A percentile compares a stretch with the other conserved stretches of the same genome.
phyloP scores from a whole-genome alignment of 1,140 invertebrate species.

The Trinorchestia longiramus region DNA sequence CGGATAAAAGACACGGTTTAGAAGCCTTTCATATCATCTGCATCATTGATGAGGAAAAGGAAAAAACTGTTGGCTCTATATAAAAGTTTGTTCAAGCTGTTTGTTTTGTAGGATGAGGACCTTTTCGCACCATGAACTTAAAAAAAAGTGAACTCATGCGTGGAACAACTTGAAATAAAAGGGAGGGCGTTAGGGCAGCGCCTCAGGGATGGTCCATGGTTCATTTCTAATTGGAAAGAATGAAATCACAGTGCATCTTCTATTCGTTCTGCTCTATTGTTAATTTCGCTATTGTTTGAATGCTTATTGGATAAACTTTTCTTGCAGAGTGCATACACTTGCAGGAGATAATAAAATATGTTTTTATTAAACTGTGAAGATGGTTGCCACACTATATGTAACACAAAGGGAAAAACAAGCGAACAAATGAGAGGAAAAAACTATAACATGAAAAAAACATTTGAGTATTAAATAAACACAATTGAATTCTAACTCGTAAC shows the following conservation, averaged over 20 bases:
- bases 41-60: conserved; percentile 3
- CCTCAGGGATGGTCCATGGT: background rate
- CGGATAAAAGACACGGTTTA: conserved; percentile 39
- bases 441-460: no score
- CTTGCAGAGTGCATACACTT: background rate
- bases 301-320: background rate
- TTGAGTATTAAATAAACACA: no score
- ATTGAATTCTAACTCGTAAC: no score
- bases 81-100: conserved; percentile 33
- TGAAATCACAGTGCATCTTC: background rate
- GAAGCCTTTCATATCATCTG: background rate
- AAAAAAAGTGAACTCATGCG: background rate
- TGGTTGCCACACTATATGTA: no score
- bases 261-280: background rate
- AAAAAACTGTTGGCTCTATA: background rate
- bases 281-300: background rate
- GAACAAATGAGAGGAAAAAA: no score
- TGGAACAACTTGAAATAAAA: background rate
- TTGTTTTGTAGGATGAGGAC: conserved; percentile 32
- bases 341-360: background rate
- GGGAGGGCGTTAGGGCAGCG: background rate
- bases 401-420: no score
- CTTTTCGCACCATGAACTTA: background rate
- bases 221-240: background rate
- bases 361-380: no score